A percentile compares a stretch with the other conserved stretches of the same genome.
phyloP scores from a whole-genome alignment of 2,888 invertebrate species.

The Cecidostiba fungosa region DNA sequence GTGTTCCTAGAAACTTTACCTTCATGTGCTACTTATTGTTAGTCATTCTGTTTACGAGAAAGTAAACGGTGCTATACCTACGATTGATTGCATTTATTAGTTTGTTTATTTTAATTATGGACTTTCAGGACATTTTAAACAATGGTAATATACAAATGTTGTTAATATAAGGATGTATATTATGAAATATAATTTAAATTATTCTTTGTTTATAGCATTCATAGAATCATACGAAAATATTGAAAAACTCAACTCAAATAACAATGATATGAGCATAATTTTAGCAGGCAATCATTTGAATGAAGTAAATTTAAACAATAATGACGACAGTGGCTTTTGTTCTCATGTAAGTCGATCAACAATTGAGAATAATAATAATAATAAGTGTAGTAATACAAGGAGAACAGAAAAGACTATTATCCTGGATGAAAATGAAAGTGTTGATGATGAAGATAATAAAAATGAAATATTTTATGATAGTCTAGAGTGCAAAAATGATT shows the following conservation, averaged over 20 bases:
- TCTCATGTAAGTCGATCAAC: background rate
- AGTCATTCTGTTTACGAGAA: too few species aligned
- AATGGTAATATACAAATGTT: background rate
- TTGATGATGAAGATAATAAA: background rate
- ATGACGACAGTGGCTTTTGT: background rate
- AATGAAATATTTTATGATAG: background rate
- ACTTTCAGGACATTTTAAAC: background rate
- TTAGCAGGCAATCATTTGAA: slow-evolving; percentile 2
- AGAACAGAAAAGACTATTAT: background rate
- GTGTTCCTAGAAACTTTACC: too few species aligned
- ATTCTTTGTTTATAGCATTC: background rate
- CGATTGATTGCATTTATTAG: too few species aligned
- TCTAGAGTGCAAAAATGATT: background rate
- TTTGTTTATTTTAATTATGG: background rate
- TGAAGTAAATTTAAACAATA: background rate
- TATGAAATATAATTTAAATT: background rate
- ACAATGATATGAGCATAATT: background rate
- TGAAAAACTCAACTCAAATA: background rate
- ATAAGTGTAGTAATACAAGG: background rate
- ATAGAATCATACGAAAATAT: background rate
- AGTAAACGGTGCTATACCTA: too few species aligned
- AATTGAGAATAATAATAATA: background rate
- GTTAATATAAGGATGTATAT: background rate
- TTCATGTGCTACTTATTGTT: too few species aligned
- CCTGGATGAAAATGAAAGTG: background rate